Evolutionary conservation across 2,113 vertebrate species (phyloP).

Genomic region (Dolichotis patagonum): DNA sequence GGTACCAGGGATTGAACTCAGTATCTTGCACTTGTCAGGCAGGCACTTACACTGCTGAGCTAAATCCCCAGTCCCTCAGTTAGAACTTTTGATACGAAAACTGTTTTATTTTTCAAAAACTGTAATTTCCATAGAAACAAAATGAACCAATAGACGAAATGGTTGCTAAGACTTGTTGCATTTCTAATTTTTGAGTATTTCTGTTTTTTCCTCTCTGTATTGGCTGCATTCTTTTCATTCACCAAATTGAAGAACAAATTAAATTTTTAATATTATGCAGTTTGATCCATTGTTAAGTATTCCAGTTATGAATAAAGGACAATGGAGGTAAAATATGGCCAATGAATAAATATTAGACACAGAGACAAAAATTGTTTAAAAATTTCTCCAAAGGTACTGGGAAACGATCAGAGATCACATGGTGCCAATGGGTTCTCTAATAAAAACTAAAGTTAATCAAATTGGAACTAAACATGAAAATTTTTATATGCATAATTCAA

Average conservation of each 20-base stretch:
- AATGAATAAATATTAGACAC: not conserved
- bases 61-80: no score
- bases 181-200: not conserved
- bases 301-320: slow-evolving; percentile 3
- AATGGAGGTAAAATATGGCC: not conserved
- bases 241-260: not conserved
- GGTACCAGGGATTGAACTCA: no score
- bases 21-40: no score
- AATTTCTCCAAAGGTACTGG: not conserved
- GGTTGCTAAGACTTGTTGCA: not conserved
- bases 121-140: slow-evolving; percentile 5
- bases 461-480: not conserved
- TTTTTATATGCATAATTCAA: not conserved
- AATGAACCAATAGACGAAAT: not conserved
- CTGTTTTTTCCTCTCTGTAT: not conserved
- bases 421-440: not conserved
- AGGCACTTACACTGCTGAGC: no score
- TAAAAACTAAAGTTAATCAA: not conserved
- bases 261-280: not conserved
- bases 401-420: not conserved
- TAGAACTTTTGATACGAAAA: not conserved
- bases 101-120: not conserved
- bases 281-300: not conserved
- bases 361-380: not conserved
- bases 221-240: not conserved